phyloP scores from a whole-genome alignment of 2,113 vertebrate genomes.

The Oreochromis aureus region DNA sequence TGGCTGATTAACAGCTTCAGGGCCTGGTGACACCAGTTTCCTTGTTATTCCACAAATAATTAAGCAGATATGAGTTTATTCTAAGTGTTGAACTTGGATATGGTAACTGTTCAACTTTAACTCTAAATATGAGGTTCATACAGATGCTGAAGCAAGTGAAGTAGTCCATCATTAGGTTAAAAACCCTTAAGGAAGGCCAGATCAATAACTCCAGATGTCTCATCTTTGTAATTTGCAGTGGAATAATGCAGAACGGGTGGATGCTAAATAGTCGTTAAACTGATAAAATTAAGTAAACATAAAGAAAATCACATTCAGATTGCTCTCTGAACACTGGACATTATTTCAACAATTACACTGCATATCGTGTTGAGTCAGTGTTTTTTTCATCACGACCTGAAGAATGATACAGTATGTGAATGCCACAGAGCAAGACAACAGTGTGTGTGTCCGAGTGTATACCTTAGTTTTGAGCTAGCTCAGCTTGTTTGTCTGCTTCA shows the following conservation, averaged over 20 bases:
- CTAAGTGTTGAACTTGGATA: neutral
- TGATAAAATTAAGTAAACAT: neutral
- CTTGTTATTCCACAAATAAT: neutral
- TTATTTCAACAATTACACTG: neutral
- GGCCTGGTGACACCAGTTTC: neutral
- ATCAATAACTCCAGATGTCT: neutral
- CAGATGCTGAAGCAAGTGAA: neutral
- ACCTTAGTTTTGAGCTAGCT: conserved; percentile 73
- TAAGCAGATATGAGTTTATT: neutral
- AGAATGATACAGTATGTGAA: neutral
- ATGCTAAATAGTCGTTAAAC: neutral
- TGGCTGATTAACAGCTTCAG: neutral
- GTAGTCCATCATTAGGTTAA: neutral
- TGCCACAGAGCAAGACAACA: neutral
- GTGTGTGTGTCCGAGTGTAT: neutral
- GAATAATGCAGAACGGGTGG: neutral
- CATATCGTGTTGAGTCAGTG: neutral
- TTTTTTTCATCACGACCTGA: neutral
- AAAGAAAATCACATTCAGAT: neutral
- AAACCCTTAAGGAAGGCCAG: neutral
- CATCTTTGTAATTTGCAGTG: neutral
- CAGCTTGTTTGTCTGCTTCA: conserved; percentile 88
- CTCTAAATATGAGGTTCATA: neutral
- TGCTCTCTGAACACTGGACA: neutral
- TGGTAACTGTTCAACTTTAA: neutral